Evolutionary conservation across 2,888 invertebrate species (phyloP), one percentile per base, ranked within the genome.

Genomic region (Philereme vetulata): DNA sequence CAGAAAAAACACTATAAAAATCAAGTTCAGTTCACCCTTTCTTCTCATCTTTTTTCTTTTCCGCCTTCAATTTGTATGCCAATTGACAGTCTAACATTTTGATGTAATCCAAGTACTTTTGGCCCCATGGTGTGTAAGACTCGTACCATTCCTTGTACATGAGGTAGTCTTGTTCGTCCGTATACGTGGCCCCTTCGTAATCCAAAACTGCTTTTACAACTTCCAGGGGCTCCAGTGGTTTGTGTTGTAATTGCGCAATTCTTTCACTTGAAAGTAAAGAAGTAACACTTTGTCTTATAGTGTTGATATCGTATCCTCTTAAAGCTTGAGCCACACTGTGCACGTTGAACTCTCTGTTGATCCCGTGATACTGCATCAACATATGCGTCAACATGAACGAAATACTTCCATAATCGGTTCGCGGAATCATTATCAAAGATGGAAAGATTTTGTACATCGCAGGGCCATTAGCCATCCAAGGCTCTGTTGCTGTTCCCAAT

Each of bases 401-500:
- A 50, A 94, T 80, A 50, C 93, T 94, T 6, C 93, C 93, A 70
- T 95, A 95, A 72, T 95, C 95, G 4, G 93, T 88, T 48, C 88
- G 80, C 1, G 93, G 93, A 59, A 94, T 80, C 66, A 93, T 78
- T 67, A 94, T 92, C 38, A 93, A 88, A 53, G 92, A 93, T 59
- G 95, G 93, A 77, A 94, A 95, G 1, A 89, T 82, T 81, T 94
- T 95, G 52, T 84, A 82, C 84, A 95, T 82, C 48, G 77, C 78
- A 0, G 67, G 67, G 21, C 68, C 71, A 71, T 86, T 90, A 2
- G 93, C 93, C 34, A 94, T 84, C 94, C 95, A 96, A 0, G 97
- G 97, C 70, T 94, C 93, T 1, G 92, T 79, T 1, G 95, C 94
- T 3, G 95, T 94, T 9, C 96, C 96, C 63, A 97, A 84, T 40